Evolutionary conservation across 1,140 invertebrate species (phyloP).

Genomic region (Dendrolimus kikuchii): DNA sequence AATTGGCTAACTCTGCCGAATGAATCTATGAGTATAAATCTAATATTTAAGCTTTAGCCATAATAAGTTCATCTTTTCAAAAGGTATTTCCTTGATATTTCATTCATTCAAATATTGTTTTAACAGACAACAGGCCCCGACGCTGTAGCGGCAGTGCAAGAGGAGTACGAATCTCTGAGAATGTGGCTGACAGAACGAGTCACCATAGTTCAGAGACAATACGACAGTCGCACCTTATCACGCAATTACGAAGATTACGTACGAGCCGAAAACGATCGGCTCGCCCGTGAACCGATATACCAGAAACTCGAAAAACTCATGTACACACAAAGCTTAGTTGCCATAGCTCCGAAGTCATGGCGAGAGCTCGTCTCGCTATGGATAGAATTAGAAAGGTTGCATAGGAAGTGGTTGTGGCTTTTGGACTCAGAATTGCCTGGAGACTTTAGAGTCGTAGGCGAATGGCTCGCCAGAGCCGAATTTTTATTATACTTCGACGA

Average conservation of each 20-base stretch:
- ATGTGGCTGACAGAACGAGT: constrained; percentile 87
- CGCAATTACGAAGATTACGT: constrained; percentile 81
- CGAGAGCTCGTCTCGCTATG: constrained; percentile 82
- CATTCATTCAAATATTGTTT: constrained; percentile 11
- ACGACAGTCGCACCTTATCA: constrained; percentile 78
- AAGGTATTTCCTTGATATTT: constrained; percentile 1
- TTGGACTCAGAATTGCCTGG: constrained; percentile 89
- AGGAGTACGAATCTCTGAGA: constrained; percentile 85
- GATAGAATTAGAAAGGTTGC: constrained; percentile 82
- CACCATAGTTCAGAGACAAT: constrained; percentile 78
- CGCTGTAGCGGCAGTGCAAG: constrained; percentile 82
- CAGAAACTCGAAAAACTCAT: constrained; percentile 83
- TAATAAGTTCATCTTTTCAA: constrained; percentile 2
- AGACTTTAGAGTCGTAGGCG: constrained; percentile 87
- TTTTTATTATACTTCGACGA: constrained; percentile 86
- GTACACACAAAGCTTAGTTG: constrained; percentile 83
- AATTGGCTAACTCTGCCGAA: no score
- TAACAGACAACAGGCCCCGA: constrained; percentile 75
- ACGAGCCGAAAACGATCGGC: constrained; percentile 79
- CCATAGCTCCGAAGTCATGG: constrained; percentile 87
- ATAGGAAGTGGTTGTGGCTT: constrained; percentile 88
- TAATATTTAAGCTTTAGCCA: no score
- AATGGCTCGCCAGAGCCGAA: constrained; percentile 92
- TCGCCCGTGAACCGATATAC: constrained; percentile 78
- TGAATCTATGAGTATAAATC: no score